Evolutionary conservation across 2,113 vertebrate genomes (phyloP).

Genomic region (Pangasianodon hypophthalmus): DNA sequence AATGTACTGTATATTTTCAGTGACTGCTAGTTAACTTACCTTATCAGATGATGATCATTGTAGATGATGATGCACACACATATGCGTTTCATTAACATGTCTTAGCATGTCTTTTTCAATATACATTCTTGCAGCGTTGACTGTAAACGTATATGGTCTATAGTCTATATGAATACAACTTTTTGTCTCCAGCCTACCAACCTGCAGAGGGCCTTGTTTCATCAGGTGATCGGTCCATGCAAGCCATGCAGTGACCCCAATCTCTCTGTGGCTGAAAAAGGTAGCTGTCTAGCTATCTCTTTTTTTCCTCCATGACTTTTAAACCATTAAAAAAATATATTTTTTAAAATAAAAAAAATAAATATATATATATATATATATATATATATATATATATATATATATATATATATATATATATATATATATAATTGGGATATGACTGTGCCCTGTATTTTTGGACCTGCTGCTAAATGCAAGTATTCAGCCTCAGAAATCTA

Average conservation of each 20-base stretch:
- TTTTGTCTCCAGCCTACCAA: conserved; percentile 77
- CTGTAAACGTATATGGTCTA: neutral
- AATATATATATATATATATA: too few species aligned
- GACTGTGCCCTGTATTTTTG: too few species aligned
- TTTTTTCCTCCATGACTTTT: neutral
- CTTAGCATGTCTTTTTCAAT: neutral
- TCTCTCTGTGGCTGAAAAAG: conserved; percentile 96
- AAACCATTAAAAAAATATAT: neutral
- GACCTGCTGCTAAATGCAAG: neutral
- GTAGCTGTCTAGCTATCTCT: conserved; percentile 62
- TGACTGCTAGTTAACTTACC: neutral
- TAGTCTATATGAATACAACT: neutral
- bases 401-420: too few species aligned
- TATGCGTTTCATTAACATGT: neutral
- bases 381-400: too few species aligned
- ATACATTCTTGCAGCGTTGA: neutral
- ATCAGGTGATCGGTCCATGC: conserved; percentile 94
- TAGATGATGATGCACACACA: neutral
- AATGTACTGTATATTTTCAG: neutral
- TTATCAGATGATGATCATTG: neutral
- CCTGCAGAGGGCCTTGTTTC: conserved; percentile 91
- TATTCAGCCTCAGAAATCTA: neutral
- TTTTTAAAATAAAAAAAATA: too few species aligned
- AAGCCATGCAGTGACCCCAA: conserved; percentile 98
- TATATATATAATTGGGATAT: too few species aligned